Evolutionary conservation across 2,888 invertebrate genomes (phyloP).

Genomic region (Ypsolopha scabrella): DNA sequence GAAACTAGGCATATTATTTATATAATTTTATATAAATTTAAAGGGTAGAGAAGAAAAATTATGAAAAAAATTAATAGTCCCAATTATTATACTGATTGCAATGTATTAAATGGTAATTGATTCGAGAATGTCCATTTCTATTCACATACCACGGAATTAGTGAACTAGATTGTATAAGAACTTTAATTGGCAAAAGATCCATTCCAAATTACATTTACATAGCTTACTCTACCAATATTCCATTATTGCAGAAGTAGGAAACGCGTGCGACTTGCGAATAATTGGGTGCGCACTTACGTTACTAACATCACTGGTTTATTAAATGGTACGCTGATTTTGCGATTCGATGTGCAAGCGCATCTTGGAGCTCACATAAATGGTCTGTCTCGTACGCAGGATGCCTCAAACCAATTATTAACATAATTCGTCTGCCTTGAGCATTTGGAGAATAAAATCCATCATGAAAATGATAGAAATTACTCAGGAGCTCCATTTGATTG

Average conservation of each 20-base stretch:
- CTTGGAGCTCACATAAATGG: conserved; percentile 27
- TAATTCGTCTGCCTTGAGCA: conserved; percentile 34
- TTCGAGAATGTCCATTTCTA: too few relatives aligned
- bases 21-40: too few relatives aligned
- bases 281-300: neutral
- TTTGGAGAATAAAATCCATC: conserved; percentile 46
- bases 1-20: too few relatives aligned
- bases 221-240: neutral
- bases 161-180: neutral
- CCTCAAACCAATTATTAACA: conserved; percentile 46
- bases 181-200: neutral
- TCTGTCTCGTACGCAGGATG: conserved; percentile 25
- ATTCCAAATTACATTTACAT: neutral
- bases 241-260: neutral
- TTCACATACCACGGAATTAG: neutral
- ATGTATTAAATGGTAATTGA: too few relatives aligned
- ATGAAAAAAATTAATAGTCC: too few relatives aligned
- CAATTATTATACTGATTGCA: too few relatives aligned
- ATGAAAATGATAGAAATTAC: conserved; percentile 50
- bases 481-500: conserved; percentile 13
- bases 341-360: conserved; percentile 42
- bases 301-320: conserved; percentile 17
- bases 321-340: conserved; percentile 43
- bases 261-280: neutral
- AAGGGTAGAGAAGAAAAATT: too few relatives aligned